Percentiles rank a stretch among this genome's conserved stretches.
phyloP scores from a whole-genome alignment of 2,888 invertebrate species.

The Chrysodeixis includens region DNA sequence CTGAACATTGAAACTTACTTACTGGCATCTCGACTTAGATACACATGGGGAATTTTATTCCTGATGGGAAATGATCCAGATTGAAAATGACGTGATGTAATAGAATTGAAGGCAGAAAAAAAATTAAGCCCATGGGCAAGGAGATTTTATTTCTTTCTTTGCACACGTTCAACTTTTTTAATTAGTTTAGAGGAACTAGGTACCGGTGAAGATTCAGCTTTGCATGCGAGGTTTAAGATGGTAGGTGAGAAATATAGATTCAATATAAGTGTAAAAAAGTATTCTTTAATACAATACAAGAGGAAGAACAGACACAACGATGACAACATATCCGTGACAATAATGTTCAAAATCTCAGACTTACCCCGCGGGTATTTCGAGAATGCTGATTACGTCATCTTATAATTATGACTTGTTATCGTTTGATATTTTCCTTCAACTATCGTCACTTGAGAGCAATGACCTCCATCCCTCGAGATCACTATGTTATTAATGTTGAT shows the following conservation, averaged over 20 bases:
- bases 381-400: conserved; percentile 1
- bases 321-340: neutral
- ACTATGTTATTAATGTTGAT: conserved; percentile 14
- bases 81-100: too few relatives aligned
- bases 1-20: conserved; percentile 67
- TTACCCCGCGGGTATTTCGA: neutral
- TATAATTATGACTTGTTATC: neutral
- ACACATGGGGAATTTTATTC: conserved; percentile 5
- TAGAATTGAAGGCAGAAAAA: too few relatives aligned
- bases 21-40: conserved; percentile 12
- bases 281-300: neutral
- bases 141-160: too few relatives aligned
- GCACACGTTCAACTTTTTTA: too few relatives aligned
- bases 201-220: too few relatives aligned
- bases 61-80: neutral
- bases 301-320: neutral
- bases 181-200: too few relatives aligned
- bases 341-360: neutral
- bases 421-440: conserved; percentile 7
- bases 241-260: too few relatives aligned
- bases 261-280: neutral
- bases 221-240: too few relatives aligned
- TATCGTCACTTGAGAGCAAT: conserved; percentile 9
- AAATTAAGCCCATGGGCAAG: too few relatives aligned
- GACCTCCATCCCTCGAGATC: conserved; percentile 9